Evolutionary conservation across 2,888 invertebrate species (phyloP), one percentile per base, ranked within the genome.

Genomic region (Villa cingulata): DNA sequence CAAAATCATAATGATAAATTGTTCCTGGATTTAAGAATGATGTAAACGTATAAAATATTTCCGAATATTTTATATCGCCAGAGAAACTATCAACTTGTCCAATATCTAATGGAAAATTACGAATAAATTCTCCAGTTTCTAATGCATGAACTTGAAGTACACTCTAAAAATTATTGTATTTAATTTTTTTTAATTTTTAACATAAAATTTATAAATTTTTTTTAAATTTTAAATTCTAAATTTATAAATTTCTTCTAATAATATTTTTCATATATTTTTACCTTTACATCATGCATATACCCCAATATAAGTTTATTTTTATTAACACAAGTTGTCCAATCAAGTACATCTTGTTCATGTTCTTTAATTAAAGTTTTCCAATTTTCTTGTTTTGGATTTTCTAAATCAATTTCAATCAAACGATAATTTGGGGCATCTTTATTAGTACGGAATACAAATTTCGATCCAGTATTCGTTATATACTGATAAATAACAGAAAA

Each of bases 211-310:
- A n/a, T n/a, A n/a, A n/a, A n/a, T n/a, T n/a, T n/a, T n/a, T n/a
- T n/a, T n/a, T n/a, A n/a, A n/a, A n/a, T n/a, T n/a, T n/a, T n/a
- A n/a, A n/a, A n/a, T n/a, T n/a, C n/a, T n/a, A n/a, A n/a, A n/a
- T n/a, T n/a, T n/a, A n/a, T n/a, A n/a, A n/a, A n/a, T n/a, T n/a
- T n/a, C n/a, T n/a, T n/a, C 9, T 6, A 41, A 19, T 17, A 36
- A 19, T 36, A 2, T 16, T 29, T 2, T 17, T 17, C 10, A 27
- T 29, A n/a, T 19, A 14, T 7, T 23, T 7, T 59, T 71, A 90
- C 92, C 77, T 95, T 95, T 10, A 96, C 96, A 74, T 97, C 92
- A 62, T 87, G 80, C 49, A 96, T 78, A 64, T 95, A 97, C 64
- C 86, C 85, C 34, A 91, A 70, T 45, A 95, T 77, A 34, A 98